Percentiles rank a stretch among this genome's conserved stretches.
Evolutionary conservation across 2,888 invertebrate genomes (phyloP).

Genomic region (Norana najaformis): DNA sequence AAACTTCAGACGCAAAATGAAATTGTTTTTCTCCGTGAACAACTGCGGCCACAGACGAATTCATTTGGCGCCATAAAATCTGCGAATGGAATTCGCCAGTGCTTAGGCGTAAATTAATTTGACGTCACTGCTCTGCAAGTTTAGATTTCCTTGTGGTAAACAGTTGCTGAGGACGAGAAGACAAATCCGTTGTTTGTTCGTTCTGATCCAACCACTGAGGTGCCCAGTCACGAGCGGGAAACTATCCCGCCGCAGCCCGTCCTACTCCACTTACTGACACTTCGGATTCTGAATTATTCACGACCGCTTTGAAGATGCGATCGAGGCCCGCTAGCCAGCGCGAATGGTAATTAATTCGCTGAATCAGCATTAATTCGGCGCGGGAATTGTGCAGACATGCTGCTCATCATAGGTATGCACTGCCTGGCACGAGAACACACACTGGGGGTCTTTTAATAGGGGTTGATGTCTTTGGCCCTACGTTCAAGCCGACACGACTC

Average conservation of each 20-base stretch:
- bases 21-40: not conserved
- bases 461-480: not conserved
- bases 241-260: not conserved
- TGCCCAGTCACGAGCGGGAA: not conserved
- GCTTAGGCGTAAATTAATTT: not conserved
- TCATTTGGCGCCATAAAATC: not conserved
- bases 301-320: not conserved
- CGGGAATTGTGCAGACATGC: not conserved
- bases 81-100: not conserved
- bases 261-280: not conserved
- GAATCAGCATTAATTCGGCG: not conserved
- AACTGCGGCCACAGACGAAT: not conserved
- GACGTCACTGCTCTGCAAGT: no score
- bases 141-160: not conserved
- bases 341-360: not conserved
- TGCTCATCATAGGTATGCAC: not conserved
- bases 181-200: not conserved
- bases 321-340: not conserved
- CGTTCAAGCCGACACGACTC: no score
- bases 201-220: not conserved
- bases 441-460: not conserved
- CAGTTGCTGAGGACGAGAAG: not conserved
- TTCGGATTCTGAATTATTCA: not conserved
- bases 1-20: not conserved
- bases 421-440: not conserved